phyloP scores from a whole-genome alignment of 2,888 invertebrate species.

The Mystacides longicornis region DNA sequence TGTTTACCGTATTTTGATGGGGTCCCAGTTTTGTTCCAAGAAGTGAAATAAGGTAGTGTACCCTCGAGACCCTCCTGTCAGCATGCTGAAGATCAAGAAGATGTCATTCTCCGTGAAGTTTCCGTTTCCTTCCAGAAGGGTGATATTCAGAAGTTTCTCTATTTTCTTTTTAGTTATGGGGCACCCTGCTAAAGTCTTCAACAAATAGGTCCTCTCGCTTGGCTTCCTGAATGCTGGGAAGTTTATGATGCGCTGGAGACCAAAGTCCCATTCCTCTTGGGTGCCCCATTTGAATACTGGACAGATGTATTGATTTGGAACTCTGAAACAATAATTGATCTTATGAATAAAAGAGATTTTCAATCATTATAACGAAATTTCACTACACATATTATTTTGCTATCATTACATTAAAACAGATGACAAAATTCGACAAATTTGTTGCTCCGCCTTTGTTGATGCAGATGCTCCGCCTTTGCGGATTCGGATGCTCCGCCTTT shows the following conservation, averaged over 20 bases:
- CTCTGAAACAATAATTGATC: conserved; percentile 40
- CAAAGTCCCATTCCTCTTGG: conserved; percentile 75
- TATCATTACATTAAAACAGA: not conserved
- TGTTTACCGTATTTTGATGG: conserved; percentile 59
- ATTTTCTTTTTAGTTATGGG: conserved; percentile 66
- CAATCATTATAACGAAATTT: no score
- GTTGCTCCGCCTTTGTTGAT: no score
- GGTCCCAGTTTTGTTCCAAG: conserved; percentile 61
- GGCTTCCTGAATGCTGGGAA: conserved; percentile 64
- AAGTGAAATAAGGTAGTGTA: conserved; percentile 67
- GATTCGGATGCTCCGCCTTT: no score
- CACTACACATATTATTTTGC: no score
- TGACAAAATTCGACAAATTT: not conserved
- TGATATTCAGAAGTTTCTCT: conserved; percentile 56
- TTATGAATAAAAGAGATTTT: not conserved
- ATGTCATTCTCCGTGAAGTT: conserved; percentile 73
- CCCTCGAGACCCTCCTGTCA: conserved; percentile 63
- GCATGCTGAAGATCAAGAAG: conserved; percentile 66
- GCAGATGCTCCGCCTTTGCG: no score
- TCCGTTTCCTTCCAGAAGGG: conserved; percentile 59
- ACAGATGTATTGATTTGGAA: conserved; percentile 68
- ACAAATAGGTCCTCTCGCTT: conserved; percentile 67
- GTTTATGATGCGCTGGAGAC: conserved; percentile 65
- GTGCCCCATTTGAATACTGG: conserved; percentile 79
- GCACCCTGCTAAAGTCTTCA: conserved; percentile 74